Conservation (phyloP, 2,113 vertebrate species). For the Drymodes brunneopygia region DNA sequence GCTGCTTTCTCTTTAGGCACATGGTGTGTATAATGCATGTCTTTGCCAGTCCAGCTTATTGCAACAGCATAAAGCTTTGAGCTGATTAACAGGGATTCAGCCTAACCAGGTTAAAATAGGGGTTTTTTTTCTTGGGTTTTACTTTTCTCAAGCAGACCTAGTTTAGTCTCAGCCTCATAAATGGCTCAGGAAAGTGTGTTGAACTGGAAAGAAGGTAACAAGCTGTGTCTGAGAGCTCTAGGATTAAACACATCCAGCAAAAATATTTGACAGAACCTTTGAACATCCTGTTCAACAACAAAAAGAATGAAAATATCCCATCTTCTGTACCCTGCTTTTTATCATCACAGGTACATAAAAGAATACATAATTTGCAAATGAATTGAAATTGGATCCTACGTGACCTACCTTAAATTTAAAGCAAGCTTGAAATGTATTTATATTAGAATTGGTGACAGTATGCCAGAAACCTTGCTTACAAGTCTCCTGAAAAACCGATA, state of each 20-base stretch:
- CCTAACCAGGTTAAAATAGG: constrained; percentile 14
- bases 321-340: background rate
- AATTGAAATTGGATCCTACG: background rate
- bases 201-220: constrained; percentile 60
- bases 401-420: constrained; percentile 59
- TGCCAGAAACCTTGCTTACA: constrained; percentile 25
- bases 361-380: background rate
- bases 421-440: background rate
- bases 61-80: background rate
- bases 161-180: constrained; percentile 59
- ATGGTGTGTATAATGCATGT: background rate
- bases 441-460: constrained; percentile 34
- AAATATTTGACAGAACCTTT: constrained; percentile 50
- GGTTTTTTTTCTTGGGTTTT: constrained; percentile 15
- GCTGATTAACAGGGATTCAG: background rate
- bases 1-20: background rate
- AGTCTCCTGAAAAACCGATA: background rate
- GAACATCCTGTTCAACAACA: constrained; percentile 1
- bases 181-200: constrained; percentile 37
- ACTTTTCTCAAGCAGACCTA: constrained; percentile 33
- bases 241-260: constrained; percentile 64
- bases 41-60: background rate
- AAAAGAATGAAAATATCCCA: background rate
- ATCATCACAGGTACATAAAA: background rate
- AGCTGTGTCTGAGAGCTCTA: constrained; percentile 61